phyloP scores from a whole-genome alignment of 1,140 invertebrate species.

The Hermetia illucens region DNA sequence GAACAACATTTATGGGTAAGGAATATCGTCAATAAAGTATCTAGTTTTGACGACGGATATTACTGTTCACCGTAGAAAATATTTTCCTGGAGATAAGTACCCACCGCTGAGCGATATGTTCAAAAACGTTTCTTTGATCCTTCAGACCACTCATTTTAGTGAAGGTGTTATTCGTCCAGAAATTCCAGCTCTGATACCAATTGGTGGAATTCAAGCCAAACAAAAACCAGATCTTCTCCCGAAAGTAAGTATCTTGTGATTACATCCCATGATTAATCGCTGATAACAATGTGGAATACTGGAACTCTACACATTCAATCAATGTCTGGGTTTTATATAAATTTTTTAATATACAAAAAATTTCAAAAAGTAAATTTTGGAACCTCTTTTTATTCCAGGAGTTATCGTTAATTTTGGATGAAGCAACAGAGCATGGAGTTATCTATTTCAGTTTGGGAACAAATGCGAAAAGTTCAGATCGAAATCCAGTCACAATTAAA shows the following conservation, averaged over 20 bases:
- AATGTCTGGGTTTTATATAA: too few relatives aligned
- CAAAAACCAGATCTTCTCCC: constrained; percentile 23
- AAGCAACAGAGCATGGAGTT: constrained; percentile 31
- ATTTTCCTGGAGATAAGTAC: constrained; percentile 14
- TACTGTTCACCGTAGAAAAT: too few relatives aligned
- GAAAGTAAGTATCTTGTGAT: too few relatives aligned
- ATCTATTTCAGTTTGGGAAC: constrained; percentile 44
- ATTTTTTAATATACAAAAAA: too few relatives aligned
- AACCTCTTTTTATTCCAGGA: constrained; percentile 21
- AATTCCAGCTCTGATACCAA: constrained; percentile 28
- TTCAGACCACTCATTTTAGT: constrained; percentile 20
- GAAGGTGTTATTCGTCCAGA: constrained; percentile 23
- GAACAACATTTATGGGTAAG: constrained; percentile 10
- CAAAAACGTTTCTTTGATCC: constrained; percentile 13
- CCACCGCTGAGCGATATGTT: constrained; percentile 14
- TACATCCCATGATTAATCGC: too few relatives aligned
- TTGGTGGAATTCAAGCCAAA: constrained; percentile 31
- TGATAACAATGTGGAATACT: too few relatives aligned
- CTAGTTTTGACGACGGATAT: too few relatives aligned
- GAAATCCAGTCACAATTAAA: constrained; percentile 24
- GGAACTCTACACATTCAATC: too few relatives aligned
- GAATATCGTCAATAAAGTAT: too few relatives aligned
- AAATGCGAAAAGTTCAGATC: constrained; percentile 23
- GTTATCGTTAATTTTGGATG: constrained; percentile 32
- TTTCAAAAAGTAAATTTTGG: background rate